phyloP scores from a whole-genome alignment of 1,140 invertebrate genomes.

The Aphaenogaster rudis region DNA sequence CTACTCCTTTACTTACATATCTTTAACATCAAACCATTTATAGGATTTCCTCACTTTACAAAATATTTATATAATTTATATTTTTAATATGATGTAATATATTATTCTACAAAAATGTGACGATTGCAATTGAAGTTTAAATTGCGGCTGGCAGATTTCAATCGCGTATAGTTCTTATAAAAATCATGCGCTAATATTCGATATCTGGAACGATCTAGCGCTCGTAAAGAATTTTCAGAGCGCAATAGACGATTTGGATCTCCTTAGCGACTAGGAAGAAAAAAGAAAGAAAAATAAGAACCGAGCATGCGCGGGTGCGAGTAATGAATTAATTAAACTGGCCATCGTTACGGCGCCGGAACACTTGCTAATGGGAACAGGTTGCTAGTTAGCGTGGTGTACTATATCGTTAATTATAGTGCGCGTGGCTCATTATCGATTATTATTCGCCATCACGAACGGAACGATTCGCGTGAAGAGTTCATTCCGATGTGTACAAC shows the following conservation, averaged over 20 bases:
- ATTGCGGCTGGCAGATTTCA: not conserved
- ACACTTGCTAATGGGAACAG: conserved; percentile 86
- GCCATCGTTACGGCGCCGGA: conserved; percentile 77
- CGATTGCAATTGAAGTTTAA: conserved; percentile 4
- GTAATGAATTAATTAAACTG: conserved; percentile 80
- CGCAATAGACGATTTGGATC: conserved; percentile 71
- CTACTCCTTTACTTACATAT: not conserved
- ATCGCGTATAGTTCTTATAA: not conserved
- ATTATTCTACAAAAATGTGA: not conserved
- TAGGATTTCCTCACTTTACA: not conserved
- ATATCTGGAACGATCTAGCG: conserved; percentile 30
- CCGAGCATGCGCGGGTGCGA: conserved; percentile 37
- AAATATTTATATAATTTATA: conserved; percentile 2
- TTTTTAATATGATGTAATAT: not conserved
- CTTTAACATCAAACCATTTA: not conserved
- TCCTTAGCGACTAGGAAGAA: conserved; percentile 28
- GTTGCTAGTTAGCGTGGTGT: conserved; percentile 73
- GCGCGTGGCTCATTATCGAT: conserved; percentile 34
- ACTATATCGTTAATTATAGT: conserved; percentile 24
- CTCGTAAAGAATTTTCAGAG: conserved; percentile 75
- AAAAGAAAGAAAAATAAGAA: conserved; percentile 64
- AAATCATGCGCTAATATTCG: not conserved
- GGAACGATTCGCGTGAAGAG: conserved; percentile 47
- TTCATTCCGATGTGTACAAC: not conserved
- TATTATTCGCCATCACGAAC: conserved; percentile 59